Evolutionary conservation across 2,797 vertebrate genomes (phyloP), one percentile per base, ranked within the genome.

Genomic region (Limosa lapponica): DNA sequence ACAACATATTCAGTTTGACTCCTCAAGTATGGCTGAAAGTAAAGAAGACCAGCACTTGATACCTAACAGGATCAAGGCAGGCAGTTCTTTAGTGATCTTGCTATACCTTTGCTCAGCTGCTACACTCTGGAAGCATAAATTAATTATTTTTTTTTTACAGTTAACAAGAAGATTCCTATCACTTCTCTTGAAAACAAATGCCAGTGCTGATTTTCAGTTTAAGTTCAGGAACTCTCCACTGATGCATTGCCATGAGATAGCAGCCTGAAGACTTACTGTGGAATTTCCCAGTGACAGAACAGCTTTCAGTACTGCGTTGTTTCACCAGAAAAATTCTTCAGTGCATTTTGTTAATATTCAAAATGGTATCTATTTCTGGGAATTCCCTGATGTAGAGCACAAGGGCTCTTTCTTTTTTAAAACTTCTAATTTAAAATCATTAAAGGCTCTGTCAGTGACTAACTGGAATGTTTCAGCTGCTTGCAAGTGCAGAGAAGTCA

Each of bases 241-340:
- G 48, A 82, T 39, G 8, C 36, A 61, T 0, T 89, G 41, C 58
- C 78, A 69, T 71, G 87, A 87, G 36, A 90, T 7, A 80, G 10
- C 34, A 79, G 78, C 16, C 75, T 85, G 46, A 87, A 55, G 24
- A 83, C 23, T 82, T 93, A 67, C n/a, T 74, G 39, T 19, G 67
- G 90, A 89, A 90, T 93, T 95, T 89, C 74, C 62, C 74, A 55
- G 79, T 72, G 82, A 83, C 46, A 93, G 59, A 94, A 82, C 11
- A 85, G 77, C 24, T 93, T 89, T 94, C 69, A 89, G 58, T 89
- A 82, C 30, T 49, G 16, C 36, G 54, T 10, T 84, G 71, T 82
- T 91, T 80, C 74, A 85, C 27, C 54, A 82, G 39, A 84, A 77
- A 90, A 92, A 95, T 46, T 80, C 61, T 23, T 77, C 49, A 74